phyloP scores from a whole-genome alignment of 2,888 invertebrate species.

The Thymelicus lineola region DNA sequence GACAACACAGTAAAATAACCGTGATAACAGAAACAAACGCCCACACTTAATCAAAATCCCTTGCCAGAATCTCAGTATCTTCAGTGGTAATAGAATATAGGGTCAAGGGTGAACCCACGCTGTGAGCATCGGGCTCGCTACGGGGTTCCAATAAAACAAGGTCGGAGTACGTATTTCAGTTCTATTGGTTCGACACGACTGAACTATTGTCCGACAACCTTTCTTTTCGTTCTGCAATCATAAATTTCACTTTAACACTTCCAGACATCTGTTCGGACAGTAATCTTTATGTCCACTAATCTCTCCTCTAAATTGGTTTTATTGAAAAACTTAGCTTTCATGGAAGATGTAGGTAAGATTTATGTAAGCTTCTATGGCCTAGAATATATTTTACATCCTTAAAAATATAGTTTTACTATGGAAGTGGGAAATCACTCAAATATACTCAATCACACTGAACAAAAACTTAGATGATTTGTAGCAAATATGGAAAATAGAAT shows the following conservation, averaged over 20 bases:
- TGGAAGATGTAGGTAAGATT: no score
- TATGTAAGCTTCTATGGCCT: no score
- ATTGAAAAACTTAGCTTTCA: not conserved
- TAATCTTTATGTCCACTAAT: not conserved
- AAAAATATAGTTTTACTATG: no score
- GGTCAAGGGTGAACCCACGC: constrained; percentile 43
- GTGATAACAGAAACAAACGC: constrained; percentile 15
- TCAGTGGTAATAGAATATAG: constrained; percentile 27
- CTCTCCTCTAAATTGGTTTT: not conserved
- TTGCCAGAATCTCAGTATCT: constrained; percentile 21
- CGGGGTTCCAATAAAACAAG: constrained; percentile 34
- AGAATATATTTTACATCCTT: no score
- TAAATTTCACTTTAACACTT: constrained; percentile 1
- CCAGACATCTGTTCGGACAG: not conserved
- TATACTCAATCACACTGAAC: no score
- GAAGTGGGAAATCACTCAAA: no score
- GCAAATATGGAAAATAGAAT: no score
- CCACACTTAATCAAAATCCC: not conserved
- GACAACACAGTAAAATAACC: not conserved
- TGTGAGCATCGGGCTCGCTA: constrained; percentile 31
- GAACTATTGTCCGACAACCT: not conserved
- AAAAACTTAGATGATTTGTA: no score
- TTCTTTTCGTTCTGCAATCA: not conserved
- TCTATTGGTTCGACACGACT: constrained; percentile 8
- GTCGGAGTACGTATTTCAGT: constrained; percentile 21